Evolutionary conservation across 1,140 invertebrate genomes (phyloP), one percentile per base, ranked within the genome.

Genomic region (Pogonomyrmex californicus): DNA sequence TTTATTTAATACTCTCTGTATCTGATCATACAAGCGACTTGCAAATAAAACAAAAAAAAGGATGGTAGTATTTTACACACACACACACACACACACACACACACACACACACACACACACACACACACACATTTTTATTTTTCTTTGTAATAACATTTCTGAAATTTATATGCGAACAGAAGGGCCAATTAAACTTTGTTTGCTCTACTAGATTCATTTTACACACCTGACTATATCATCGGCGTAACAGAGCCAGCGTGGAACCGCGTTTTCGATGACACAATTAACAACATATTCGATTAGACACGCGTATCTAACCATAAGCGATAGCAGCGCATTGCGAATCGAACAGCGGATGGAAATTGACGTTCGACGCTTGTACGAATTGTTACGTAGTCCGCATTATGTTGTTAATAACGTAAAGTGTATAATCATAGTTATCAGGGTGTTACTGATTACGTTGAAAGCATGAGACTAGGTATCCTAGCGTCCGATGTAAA

Each of bases 231-330:
- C n/a, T 41, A n/a, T 54, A 51, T 30, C 77, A n/a, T 23, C 23
- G 38, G 12, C 23, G 36, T 75, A 83, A 83, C 41, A 12, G 79
- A 73, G 14, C 7, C 17, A 30, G 58, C 5, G 30, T 60, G n/a
- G 68, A 83, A 60, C 54, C 41, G 66, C 56, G 79, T 75, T 83
- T 83, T 71, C 68, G 54, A 73, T 73, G 68, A 83, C 56, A 60
- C 79, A 83, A 83, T 75, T 83, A 83, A 83, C 56, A 83, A 83
- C 68, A 62, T 44, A 73, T 83, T 83, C 68, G 36, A 83, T 83
- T 83, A 83, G 70, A 83, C 54, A 73, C 68, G 68, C 68, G 56
- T 62, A n/a, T 75, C 79, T 49, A 30, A 83, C 56, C 41, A n/a
- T 38, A 33, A 47, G 23, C 54, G 41, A 62, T 62, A 60, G 41